Conservation (phyloP, 2,888 invertebrate genomes). For the Diogma glabrata region DNA sequence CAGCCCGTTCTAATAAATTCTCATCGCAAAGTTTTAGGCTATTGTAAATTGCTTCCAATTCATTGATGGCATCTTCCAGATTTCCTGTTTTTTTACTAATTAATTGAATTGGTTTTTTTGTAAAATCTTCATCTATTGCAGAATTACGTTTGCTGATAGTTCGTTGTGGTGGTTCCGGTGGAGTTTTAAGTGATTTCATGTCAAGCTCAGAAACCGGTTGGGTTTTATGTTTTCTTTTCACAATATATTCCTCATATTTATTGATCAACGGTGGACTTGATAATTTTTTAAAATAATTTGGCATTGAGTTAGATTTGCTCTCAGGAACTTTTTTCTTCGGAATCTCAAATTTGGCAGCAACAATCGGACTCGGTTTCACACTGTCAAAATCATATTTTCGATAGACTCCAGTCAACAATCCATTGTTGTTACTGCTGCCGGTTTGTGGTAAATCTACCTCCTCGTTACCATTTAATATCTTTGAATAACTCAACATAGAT, state of each 20-base stretch:
- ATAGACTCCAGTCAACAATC: no score
- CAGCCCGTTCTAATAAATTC: constrained; percentile 67
- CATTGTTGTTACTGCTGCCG: no score
- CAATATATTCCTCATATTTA: constrained; percentile 35
- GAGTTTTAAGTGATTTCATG: constrained; percentile 13
- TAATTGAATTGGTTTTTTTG: constrained; percentile 1
- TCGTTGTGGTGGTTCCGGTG: constrained; percentile 28
- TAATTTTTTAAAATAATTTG: constrained; percentile 26
- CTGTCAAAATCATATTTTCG: no score
- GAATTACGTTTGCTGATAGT: constrained; percentile 24
- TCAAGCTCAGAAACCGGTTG: constrained; percentile 4
- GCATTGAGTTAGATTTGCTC: constrained; percentile 33
- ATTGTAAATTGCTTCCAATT: constrained; percentile 83
- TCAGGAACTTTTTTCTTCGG: constrained; percentile 7
- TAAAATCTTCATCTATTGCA: constrained; percentile 27
- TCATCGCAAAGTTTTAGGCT: constrained; percentile 76
- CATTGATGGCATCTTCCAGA: constrained; percentile 77
- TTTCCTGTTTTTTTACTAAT: constrained; percentile 57
- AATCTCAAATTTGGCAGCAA: neutral
- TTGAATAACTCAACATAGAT: neutral
- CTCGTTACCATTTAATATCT: constrained; percentile 1
- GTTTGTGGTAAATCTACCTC: constrained; percentile 19
- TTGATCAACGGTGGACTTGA: constrained; percentile 24
- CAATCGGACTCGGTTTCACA: neutral
- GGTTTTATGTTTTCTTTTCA: constrained; percentile 21